A percentile compares a stretch with the other conserved stretches of the same genome.
These are phyloP conservation scores for Polyommatus icarus DNA, from an alignment of 2,888 invertebrate species.

Conservation along the genomic window DNA sequence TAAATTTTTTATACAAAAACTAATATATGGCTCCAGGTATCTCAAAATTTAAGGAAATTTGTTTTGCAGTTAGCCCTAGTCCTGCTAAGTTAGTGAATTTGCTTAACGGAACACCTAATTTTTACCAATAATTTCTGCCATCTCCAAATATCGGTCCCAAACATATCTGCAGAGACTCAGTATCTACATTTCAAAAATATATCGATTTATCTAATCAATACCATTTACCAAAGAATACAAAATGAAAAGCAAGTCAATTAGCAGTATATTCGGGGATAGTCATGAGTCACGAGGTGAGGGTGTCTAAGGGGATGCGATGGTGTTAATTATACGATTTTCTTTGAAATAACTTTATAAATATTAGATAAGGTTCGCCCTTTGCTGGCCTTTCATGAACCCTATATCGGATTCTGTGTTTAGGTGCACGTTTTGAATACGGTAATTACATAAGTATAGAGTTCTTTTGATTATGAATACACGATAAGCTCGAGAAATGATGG, in stretches of 20 bases:
- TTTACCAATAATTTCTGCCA: too few species aligned
- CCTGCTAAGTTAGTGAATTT: too few species aligned
- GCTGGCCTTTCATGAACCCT: slow-evolving; percentile 61
- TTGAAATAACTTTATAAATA: slow-evolving; percentile 81
- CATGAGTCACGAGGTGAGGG: slow-evolving; percentile 46
- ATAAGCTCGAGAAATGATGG: background rate
- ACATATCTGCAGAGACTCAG: too few species aligned
- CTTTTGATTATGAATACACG: slow-evolving; percentile 10
- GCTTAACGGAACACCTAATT: too few species aligned
- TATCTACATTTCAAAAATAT: background rate
- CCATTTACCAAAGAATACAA: background rate
- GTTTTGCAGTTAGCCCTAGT: too few species aligned
- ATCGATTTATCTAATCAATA: background rate
- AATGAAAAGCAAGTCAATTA: slow-evolving; percentile 10
- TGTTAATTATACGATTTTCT: slow-evolving; percentile 80
- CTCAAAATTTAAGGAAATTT: too few species aligned
- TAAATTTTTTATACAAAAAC: too few species aligned
- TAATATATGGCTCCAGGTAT: too few species aligned
- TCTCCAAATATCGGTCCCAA: too few species aligned
- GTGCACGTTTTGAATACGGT: slow-evolving; percentile 13
- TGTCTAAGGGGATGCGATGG: slow-evolving; percentile 53
- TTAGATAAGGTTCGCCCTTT: slow-evolving; percentile 73
- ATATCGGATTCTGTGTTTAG: slow-evolving; percentile 32
- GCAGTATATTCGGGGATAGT: slow-evolving; percentile 1
- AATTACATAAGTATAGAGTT: slow-evolving; percentile 16